These are phyloP conservation scores for Gadus macrocephalus DNA, from an alignment of 2,113 vertebrate species.

Conservation along the genomic window DNA sequence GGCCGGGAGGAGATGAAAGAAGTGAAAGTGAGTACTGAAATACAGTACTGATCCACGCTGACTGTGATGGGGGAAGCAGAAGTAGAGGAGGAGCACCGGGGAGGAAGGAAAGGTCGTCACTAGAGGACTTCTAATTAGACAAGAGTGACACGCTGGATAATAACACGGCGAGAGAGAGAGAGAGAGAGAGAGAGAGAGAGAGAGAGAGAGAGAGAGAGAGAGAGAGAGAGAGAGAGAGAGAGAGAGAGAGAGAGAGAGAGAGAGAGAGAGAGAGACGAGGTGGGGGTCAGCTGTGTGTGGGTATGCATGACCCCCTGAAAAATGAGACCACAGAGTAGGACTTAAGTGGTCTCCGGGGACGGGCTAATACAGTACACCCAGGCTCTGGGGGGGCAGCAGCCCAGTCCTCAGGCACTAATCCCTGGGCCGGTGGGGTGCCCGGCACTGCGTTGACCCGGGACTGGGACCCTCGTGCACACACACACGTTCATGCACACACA, in stretches of 20 bases:
- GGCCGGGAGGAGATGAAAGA: neutral
- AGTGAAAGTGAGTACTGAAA: slow-evolving; percentile 14
- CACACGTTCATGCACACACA: neutral
- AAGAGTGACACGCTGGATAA: neutral
- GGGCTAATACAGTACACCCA: slow-evolving; percentile 21
- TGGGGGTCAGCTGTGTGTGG: no score
- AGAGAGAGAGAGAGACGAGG: no score
- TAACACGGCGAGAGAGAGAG: neutral
- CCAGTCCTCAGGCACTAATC: slow-evolving; percentile 27
- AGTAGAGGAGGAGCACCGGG: neutral
- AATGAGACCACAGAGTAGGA: slow-evolving; percentile 24
- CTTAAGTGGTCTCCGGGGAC: slow-evolving; percentile 12
- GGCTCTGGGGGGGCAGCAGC: slow-evolving; percentile 25
- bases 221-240: neutral
- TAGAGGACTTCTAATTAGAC: neutral
- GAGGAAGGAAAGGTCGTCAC: neutral
- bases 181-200: no score
- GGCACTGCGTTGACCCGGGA: neutral
- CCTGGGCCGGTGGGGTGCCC: slow-evolving; percentile 7
- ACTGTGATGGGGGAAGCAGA: neutral
- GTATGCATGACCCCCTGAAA: no score
- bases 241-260: neutral
- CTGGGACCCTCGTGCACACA: neutral
- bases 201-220: no score
- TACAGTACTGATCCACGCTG: neutral